Conservation (phyloP, 2,797 vertebrate species). For the Melanotaenia pygmaea region DNA sequence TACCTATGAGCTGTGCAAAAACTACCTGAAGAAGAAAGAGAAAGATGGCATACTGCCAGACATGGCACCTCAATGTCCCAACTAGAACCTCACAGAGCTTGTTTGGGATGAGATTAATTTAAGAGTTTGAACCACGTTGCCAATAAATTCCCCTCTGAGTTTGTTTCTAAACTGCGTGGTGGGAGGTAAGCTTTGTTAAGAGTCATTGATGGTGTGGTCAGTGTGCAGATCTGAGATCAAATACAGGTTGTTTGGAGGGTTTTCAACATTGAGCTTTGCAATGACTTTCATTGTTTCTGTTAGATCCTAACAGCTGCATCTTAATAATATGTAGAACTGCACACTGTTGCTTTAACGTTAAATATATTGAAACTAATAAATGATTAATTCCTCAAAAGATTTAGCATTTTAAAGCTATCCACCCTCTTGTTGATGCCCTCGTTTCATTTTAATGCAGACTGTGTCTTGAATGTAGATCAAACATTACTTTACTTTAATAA, state of each 20-base stretch:
- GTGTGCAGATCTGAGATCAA: too few species aligned
- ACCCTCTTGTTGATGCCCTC: background rate
- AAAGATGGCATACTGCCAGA: background rate
- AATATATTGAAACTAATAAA: background rate
- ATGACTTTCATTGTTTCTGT: background rate
- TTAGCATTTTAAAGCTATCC: background rate
- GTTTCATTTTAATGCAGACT: background rate
- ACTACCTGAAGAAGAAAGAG: background rate
- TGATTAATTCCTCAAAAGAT: background rate
- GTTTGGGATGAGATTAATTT: background rate
- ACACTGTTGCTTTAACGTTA: background rate
- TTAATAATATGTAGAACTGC: background rate
- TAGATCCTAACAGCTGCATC: background rate
- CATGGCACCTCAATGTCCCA: background rate
- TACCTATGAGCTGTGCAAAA: too few species aligned
- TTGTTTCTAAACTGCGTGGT: background rate
- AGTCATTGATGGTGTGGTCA: too few species aligned
- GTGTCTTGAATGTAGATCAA: slow-evolving; percentile 5
- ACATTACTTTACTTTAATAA: slow-evolving; percentile 30
- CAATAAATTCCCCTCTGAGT: background rate
- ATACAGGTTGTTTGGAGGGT: background rate
- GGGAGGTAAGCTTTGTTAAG: too few species aligned
- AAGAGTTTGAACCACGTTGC: background rate
- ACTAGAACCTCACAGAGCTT: background rate
- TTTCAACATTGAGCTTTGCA: background rate